These are phyloP conservation scores for Andrena bucephala DNA, from an alignment of 2,888 invertebrate genomes.

Conservation along the genomic window DNA sequence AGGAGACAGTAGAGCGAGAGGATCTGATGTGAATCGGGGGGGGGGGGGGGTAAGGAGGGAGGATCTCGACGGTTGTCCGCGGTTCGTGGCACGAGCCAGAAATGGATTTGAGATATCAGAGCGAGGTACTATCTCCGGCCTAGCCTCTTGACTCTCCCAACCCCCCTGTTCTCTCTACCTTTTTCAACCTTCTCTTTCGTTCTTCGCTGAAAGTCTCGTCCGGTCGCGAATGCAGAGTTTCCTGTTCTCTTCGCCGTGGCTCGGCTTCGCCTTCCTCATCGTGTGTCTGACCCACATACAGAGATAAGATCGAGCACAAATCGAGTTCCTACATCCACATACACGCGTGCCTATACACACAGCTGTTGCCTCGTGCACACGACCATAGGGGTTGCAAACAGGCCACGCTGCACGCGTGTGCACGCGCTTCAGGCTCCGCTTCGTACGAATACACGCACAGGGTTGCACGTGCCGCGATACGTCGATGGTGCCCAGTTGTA, in stretches of 20 bases:
- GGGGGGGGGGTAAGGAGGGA: constrained; percentile 25
- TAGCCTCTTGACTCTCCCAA: constrained; percentile 51
- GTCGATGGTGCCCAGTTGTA: constrained; percentile 25
- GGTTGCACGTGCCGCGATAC: constrained; percentile 23
- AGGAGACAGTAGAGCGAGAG: not conserved
- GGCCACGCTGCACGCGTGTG: constrained; percentile 21
- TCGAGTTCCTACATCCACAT: constrained; percentile 21
- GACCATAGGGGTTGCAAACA: constrained; percentile 21
- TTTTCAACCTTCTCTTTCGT: constrained; percentile 51
- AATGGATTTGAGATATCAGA: constrained; percentile 74
- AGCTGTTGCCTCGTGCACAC: not conserved
- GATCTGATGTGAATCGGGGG: not conserved
- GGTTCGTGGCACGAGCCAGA: constrained; percentile 66
- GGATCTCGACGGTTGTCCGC: constrained; percentile 58
- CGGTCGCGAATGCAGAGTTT: constrained; percentile 71
- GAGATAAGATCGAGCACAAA: constrained; percentile 73
- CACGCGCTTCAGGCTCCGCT: constrained; percentile 47
- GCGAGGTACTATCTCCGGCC: constrained; percentile 64
- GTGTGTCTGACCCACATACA: constrained; percentile 78
- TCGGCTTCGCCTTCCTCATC: constrained; percentile 63
- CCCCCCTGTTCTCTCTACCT: constrained; percentile 27
- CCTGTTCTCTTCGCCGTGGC: constrained; percentile 62
- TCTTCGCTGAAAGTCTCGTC: constrained; percentile 67
- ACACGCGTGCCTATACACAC: constrained; percentile 2
- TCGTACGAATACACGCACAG: constrained; percentile 16